A percentile compares a stretch with the other conserved stretches of the same genome.
These are phyloP conservation scores for Morpho deidamia DNA, from an alignment of 2,888 invertebrate genomes.

Conservation along the genomic window DNA sequence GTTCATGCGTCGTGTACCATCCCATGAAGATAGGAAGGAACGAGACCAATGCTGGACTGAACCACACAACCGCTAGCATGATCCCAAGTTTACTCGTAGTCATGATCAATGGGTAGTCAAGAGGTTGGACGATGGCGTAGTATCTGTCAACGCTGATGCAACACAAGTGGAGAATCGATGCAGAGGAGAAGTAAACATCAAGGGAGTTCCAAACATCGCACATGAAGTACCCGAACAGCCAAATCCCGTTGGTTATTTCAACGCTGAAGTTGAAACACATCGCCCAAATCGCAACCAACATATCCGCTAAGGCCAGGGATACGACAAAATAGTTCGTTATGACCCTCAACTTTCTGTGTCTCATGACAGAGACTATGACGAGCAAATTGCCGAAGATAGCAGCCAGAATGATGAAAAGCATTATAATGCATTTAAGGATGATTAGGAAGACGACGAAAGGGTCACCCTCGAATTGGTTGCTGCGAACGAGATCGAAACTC, in stretches of 20 bases:
- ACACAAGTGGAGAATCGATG: conserved; percentile 95
- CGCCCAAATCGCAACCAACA: conserved; percentile 95
- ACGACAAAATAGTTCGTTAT: conserved; percentile 98
- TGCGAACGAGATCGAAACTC: conserved; percentile 52
- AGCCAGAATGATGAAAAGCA: conserved; percentile 92
- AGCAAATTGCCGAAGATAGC: conserved; percentile 94
- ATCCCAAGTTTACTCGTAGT: conserved; percentile 88
- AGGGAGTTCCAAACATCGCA: conserved; percentile 98
- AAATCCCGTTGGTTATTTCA: conserved; percentile 88
- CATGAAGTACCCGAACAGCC: conserved; percentile 94
- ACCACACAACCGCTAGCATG: conserved; percentile 94
- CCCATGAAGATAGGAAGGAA: conserved; percentile 97
- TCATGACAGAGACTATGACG: conserved; percentile 90
- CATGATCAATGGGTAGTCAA: conserved; percentile 96
- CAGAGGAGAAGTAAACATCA: conserved; percentile 96
- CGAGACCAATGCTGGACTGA: conserved; percentile 93
- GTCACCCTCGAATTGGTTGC: conserved; percentile 57
- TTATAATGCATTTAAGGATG: conserved; percentile 86
- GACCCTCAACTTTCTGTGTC: conserved; percentile 82
- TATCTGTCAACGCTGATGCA: conserved; percentile 94
- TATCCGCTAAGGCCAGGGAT: conserved; percentile 94
- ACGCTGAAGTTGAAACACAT: conserved; percentile 97
- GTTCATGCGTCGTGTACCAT: conserved; percentile 94
- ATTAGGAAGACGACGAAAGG: conserved; percentile 79
- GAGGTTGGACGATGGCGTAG: conserved; percentile 94